These are phyloP conservation scores for Burhinus bistriatus DNA, from an alignment of 2,113 vertebrate species.

Conservation along the genomic window DNA sequence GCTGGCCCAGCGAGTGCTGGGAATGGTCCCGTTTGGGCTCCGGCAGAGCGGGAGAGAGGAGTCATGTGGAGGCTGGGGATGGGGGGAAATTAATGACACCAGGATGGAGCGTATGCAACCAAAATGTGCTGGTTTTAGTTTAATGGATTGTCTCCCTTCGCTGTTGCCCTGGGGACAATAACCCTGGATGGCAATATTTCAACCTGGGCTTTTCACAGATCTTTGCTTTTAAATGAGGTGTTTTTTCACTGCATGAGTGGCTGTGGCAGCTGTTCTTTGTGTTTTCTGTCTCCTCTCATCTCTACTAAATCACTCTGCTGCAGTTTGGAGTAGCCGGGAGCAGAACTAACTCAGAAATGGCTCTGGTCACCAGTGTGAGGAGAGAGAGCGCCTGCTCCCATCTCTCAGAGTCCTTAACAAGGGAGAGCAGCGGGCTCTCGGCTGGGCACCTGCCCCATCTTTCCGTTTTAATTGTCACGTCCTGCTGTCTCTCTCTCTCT, in stretches of 20 bases:
- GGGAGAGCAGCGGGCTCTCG: background rate
- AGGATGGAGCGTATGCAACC: slow-evolving; percentile 26
- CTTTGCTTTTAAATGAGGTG: slow-evolving; percentile 72
- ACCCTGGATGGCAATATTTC: slow-evolving; percentile 71
- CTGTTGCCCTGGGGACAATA: slow-evolving; percentile 65
- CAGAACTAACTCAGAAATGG: slow-evolving; percentile 54
- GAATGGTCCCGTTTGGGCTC: background rate
- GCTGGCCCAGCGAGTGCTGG: background rate
- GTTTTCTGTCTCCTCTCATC: slow-evolving; percentile 73
- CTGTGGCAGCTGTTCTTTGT: slow-evolving; percentile 75
- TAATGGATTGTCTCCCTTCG: slow-evolving; percentile 75
- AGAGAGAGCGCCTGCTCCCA: slow-evolving; percentile 3
- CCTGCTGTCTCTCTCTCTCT: slow-evolving; percentile 2
- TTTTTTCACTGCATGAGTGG: slow-evolving; percentile 76
- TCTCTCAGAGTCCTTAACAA: slow-evolving; percentile 6
- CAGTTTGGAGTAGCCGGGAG: slow-evolving; percentile 65
- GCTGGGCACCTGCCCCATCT: background rate
- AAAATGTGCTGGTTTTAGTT: slow-evolving; percentile 73
- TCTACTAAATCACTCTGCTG: slow-evolving; percentile 68
- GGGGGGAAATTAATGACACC: background rate
- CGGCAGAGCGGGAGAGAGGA: background rate
- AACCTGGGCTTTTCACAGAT: slow-evolving; percentile 73
- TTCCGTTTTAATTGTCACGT: background rate
- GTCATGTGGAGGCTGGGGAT: background rate
- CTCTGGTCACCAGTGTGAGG: slow-evolving; percentile 50